Base-by-base conservation (phyloP, 2,113 vertebrate genomes). In the Nestor notabilis region DNA sequence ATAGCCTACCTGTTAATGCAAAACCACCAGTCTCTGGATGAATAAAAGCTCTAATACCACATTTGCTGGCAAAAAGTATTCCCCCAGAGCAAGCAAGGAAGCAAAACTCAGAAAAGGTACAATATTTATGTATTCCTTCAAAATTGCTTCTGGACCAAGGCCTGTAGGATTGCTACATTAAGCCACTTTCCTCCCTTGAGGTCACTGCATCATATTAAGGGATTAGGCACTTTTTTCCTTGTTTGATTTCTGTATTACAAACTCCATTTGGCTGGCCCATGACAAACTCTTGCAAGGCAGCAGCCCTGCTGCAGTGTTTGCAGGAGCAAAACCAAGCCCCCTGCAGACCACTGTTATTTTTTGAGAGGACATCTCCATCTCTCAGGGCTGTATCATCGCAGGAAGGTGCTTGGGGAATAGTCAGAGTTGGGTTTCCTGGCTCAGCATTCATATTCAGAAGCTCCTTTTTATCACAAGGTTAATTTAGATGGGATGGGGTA, bases 181-280 rank as follows among this genome's bases (percentile, higher is more conserved):
- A 88, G 46, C 28, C 23, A 10, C 33, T 65, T 66, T 65, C 28
- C 37, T 80, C 68, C 37, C 66, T 77, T 0, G 0, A 77, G 79
- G 31, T 80, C 53, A 28, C 63, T 77, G 61, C 28, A 39, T 64
- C 58, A 69, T 72, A 80, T 76, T 52, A 83, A 58, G 4, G 2
- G n/a, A 88, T 74, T 44, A 63, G 53, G 28, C 28, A 21, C 11
- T 39, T 39, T 44, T 66, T 49, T 83, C 21, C 11, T 66, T 20
- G 49, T 68, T 83, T 35, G 14, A 20, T 29, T 91, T 72, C 49
- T 65, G 2, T 41, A 24, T 49, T 52, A 47, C 39, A 41, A 43
- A 55, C 18, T 44, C 35, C 2, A 0, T 17, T 35, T 9, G 2
- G 33, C 46, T 46, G 46, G 37, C 28, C 28, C 1, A 0, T 29